Conservation (phyloP, 2,113 vertebrate species). For the Cyanoderma ruficeps region DNA sequence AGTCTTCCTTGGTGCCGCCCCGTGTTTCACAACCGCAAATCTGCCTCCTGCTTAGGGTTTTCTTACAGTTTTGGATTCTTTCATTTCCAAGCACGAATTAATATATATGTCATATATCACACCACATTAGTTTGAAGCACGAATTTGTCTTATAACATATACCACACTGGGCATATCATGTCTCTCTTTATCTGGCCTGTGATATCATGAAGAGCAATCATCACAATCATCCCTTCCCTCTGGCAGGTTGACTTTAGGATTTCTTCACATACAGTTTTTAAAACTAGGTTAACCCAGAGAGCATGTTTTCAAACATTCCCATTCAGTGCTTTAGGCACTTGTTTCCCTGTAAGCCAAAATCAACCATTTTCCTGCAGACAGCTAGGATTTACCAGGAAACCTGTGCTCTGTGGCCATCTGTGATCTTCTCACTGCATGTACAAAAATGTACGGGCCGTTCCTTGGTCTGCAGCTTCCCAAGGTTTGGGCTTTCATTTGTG, state of each 20-base stretch:
- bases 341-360: constrained; percentile 50
- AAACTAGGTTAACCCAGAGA: constrained; percentile 38
- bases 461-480: neutral
- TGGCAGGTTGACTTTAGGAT: neutral
- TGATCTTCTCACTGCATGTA: constrained; percentile 12
- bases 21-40: too few relatives aligned
- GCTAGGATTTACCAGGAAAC: constrained; percentile 30
- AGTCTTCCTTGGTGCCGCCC: too few relatives aligned
- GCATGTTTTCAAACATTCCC: neutral
- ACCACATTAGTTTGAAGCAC: too few relatives aligned
- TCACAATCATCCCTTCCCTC: neutral
- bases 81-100: too few relatives aligned
- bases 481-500: neutral
- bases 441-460: neutral
- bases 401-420: neutral
- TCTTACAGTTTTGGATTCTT: too few relatives aligned
- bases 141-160: too few relatives aligned
- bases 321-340: neutral
- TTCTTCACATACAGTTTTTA: constrained; percentile 23
- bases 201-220: neutral
- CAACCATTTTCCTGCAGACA: constrained; percentile 37
- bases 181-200: neutral
- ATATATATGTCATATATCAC: too few relatives aligned
- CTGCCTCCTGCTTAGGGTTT: too few relatives aligned
- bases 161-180: neutral